Percentiles rank a stretch among this genome's conserved stretches.
Conservation (phyloP, 2,797 vertebrate species). For the Amazona ochrocephala region DNA sequence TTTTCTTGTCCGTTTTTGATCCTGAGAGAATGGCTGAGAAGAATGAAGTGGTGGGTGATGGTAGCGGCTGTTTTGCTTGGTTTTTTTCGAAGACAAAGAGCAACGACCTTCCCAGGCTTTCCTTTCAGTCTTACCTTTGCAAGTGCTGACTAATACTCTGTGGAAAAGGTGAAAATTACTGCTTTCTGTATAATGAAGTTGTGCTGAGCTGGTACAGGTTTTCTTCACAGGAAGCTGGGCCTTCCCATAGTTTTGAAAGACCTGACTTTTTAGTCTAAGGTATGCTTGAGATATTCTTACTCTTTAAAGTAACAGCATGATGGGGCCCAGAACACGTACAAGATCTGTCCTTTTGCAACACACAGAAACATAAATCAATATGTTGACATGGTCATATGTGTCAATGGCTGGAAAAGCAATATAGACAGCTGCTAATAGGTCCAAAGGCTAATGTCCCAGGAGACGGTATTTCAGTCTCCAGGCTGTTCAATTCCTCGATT, state of each 20-base stretch:
- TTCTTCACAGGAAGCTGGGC: not conserved
- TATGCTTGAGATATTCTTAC: not conserved
- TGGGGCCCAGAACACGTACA: fast-evolving
- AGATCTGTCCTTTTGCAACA: not conserved
- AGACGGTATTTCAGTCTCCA: not conserved
- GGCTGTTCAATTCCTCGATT: constrained; percentile 49
- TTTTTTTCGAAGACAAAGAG: not conserved
- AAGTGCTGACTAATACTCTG: not conserved
- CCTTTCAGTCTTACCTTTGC: not conserved
- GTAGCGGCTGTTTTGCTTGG: not conserved
- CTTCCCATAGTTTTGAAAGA: not conserved
- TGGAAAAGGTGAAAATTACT: not conserved
- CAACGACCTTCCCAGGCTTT: not conserved
- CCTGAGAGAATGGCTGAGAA: not conserved
- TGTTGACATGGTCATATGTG: not conserved
- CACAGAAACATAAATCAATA: not conserved
- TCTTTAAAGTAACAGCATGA: fast-evolving
- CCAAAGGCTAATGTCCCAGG: not conserved
- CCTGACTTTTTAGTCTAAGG: not conserved
- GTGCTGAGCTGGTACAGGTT: not conserved
- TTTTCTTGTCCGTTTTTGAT: not conserved
- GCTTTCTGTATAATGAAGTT: not conserved
- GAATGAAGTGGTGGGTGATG: not conserved
- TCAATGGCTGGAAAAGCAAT: constrained; percentile 9
- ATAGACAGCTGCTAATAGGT: constrained; percentile 22